Base-by-base conservation (phyloP, 2,888 invertebrate genomes). In the Melolontha melolontha region DNA sequence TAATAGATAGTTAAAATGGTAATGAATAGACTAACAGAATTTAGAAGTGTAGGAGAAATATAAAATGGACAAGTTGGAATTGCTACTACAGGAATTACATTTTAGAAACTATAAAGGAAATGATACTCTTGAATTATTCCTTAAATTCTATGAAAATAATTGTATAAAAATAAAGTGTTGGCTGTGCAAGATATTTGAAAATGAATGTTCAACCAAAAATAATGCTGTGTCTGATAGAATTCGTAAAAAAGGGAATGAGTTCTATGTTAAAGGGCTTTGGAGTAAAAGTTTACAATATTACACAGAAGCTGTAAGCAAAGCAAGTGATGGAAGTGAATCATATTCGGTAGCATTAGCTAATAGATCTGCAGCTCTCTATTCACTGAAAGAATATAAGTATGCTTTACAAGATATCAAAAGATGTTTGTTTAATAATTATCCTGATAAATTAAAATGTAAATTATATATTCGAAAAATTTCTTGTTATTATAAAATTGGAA, bases 311-410 rank as follows among this genome's bases (percentile, higher is more conserved):
- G 85, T 91, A 8, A 78, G 86, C 64, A 87, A 85, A 77, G 90
- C 91, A 5, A 81, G 84, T 11, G 84, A 84, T 40, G 80, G 85
- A 34, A 86, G 86, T 50, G 82, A 86, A 10, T 87, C 88, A 80
- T 88, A 88, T 73, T 83, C 89, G 0, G 78, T 90, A 54, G 91
- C 91, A 0, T 81, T 90, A 63, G 91, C 90, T 0, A 92, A 92
- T 75, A 85, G 92, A 78, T 91, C 92, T 10, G 91, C 91, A 14
- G 87, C 89, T 7, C 83, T 90, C 50, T 85, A 89, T 75, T 85
- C 87, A 73, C 78, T 90, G 78, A 85, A 86, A 66, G 84, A 85
- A 75, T 91, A 85, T 80, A 78, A 89, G 88, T 88, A 89, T 55
- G 89, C 90, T 74, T 75, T 92, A 27, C 81, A 84, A 69, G 92